Evolutionary conservation across 2,888 invertebrate genomes (phyloP).

Genomic region (Altica lythri): DNA sequence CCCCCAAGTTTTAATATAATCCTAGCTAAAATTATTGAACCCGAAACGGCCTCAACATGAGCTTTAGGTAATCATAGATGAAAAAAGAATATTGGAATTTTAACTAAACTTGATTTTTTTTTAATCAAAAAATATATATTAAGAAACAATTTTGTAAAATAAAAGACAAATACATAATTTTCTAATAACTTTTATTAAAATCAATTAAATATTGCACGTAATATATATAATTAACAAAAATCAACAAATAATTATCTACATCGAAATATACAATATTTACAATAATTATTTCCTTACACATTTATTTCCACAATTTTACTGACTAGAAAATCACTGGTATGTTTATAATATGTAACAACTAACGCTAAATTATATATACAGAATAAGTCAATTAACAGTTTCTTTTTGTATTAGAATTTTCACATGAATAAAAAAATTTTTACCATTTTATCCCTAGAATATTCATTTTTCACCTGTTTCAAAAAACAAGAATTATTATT

Average conservation of each 20-base stretch:
- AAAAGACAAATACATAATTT: constrained; percentile 23
- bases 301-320: background rate
- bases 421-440: background rate
- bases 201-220: constrained; percentile 36
- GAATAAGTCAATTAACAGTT: background rate
- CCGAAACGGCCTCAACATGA: no score
- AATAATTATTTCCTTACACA: constrained; percentile 23
- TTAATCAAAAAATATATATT: no score
- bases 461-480: no score
- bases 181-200: constrained; percentile 37
- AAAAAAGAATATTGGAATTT: no score
- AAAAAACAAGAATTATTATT: no score
- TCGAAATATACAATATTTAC: constrained; percentile 40
- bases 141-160: no score
- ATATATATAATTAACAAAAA: constrained; percentile 34
- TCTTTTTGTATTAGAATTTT: no score
- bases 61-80: no score
- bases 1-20: no score
- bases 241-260: constrained; percentile 38
- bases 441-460: no score
- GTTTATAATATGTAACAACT: background rate
- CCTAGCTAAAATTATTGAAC: no score
- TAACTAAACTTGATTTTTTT: no score
- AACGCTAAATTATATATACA: constrained; percentile 7
- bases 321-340: background rate